phyloP scores from a whole-genome alignment of 2,113 vertebrate species.

The Campylomormyrus numenius region DNA sequence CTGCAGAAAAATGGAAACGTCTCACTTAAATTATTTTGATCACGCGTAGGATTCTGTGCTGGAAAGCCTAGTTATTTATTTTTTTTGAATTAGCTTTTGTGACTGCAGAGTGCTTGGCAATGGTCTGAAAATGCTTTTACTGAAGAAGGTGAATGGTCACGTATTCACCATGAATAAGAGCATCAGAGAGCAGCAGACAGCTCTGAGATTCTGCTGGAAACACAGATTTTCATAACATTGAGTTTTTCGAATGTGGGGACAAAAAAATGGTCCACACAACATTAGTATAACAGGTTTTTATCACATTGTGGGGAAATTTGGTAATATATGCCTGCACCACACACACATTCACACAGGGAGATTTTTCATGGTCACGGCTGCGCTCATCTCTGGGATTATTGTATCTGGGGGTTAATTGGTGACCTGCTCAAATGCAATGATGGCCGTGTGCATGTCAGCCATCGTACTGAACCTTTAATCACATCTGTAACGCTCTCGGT shows the following conservation, averaged over 20 bases:
- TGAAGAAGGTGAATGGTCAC: not conserved
- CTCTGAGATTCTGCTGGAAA: not conserved
- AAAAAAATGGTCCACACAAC: not conserved
- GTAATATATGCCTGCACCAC: not conserved
- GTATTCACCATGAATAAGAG: not conserved
- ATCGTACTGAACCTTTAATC: constrained; percentile 1
- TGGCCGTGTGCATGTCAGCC: constrained; percentile 11
- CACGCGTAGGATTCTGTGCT: not conserved
- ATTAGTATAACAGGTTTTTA: not conserved
- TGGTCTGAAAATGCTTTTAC: not conserved
- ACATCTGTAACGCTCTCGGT: not conserved
- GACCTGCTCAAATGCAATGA: not conserved
- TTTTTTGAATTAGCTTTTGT: not conserved
- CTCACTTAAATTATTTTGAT: not conserved
- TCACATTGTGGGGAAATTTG: not conserved
- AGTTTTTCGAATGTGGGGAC: not conserved
- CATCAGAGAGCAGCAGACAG: not conserved
- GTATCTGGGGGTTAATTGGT: not conserved
- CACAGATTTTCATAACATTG: not conserved
- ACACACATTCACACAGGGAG: not conserved
- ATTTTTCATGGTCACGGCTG: not conserved
- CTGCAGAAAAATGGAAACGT: not conserved
- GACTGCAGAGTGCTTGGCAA: too few species aligned
- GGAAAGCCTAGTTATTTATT: not conserved
- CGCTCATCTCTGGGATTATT: not conserved